Evolutionary conservation across 2,888 invertebrate genomes (phyloP), one percentile per base, ranked within the genome.

Genomic region (Cosmorhoe ocellata): DNA sequence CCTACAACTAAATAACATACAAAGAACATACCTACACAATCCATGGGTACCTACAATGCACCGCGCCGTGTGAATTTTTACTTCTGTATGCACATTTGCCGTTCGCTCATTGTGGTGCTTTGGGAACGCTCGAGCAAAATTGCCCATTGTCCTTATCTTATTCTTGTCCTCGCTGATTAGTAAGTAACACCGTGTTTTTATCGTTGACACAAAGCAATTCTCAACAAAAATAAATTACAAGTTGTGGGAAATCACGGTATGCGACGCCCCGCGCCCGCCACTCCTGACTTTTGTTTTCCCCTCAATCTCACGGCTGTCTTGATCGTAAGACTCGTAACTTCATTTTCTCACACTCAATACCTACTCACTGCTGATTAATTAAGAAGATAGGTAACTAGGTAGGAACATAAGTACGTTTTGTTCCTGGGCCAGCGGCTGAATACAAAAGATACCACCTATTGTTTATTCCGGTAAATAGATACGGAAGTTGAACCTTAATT

Each of bases 111-210:
- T 80, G 76, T 80, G 45, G 76, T 59, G 61, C 61, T 68, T 69
- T 76, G 77, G 68, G 74, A 80, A 82, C 71, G 68, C 71, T 66
- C 68, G 66, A 76, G 68, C 59, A 70, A 73, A 80, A 74, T 76
- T 74, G 66, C 72, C 74, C 64, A 84, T 85, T 83, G 84, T 84
- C 81, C 79, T 81, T 79, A 76, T 74, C 71, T 71, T 56, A 64
- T 67, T 66, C 66, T 74, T 76, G 75, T 79, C 79, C 79, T 83
- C 78, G 72, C 78, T 79, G 79, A 86, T 84, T 83, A 84, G 79
- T 80, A 79, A 76, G 72, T 73, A 74, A 77, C 72, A 70, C 78
- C 66, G 58, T 69, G 77, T 82, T 81, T 77, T 83, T 81, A 73
- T 74, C 59, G 72, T 76, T 77, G 73, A 75, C 76, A 84, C 80